Conservation (phyloP, 1,140 invertebrate species). For the Papilio glaucus region DNA sequence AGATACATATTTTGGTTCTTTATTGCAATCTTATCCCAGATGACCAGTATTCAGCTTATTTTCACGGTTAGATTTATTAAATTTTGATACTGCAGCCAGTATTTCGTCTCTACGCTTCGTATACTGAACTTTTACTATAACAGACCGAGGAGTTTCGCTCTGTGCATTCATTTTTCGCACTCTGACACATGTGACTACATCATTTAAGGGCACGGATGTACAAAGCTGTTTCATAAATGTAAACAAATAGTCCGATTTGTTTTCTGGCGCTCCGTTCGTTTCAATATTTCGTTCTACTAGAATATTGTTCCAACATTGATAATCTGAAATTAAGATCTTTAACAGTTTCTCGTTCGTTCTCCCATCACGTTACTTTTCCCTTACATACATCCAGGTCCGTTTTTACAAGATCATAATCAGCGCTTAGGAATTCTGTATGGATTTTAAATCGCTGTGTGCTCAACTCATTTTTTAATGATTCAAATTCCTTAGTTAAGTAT, state of each 20-base stretch:
- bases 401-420: slow-evolving; percentile 41
- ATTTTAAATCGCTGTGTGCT: slow-evolving; percentile 33
- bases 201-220: slow-evolving; percentile 28
- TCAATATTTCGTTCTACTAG: slow-evolving; percentile 49
- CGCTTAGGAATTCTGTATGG: slow-evolving; percentile 40
- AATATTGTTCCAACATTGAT: slow-evolving; percentile 40
- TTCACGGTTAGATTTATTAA: slow-evolving; percentile 41
- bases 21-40: no score
- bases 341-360: slow-evolving; percentile 36
- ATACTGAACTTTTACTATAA: slow-evolving; percentile 46
- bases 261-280: slow-evolving; percentile 47
- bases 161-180: slow-evolving; percentile 46
- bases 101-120: slow-evolving; percentile 41
- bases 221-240: slow-evolving; percentile 41
- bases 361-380: slow-evolving; percentile 33
- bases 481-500: slow-evolving; percentile 34
- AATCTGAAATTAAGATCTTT: slow-evolving; percentile 29
- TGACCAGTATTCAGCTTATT: slow-evolving; percentile 46
- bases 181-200: slow-evolving; percentile 40
- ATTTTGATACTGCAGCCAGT: slow-evolving; percentile 44
- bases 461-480: slow-evolving; percentile 38
- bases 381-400: slow-evolving; percentile 30
- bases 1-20: no score
- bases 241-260: slow-evolving; percentile 41
- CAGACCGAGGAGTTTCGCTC: slow-evolving; percentile 39